A percentile compares a stretch with the other conserved stretches of the same genome.
Evolutionary conservation across 30 jellyfish, hydroid and myxozoan genomes (phyloP).

Genomic region (Aurelia aurita): DNA sequence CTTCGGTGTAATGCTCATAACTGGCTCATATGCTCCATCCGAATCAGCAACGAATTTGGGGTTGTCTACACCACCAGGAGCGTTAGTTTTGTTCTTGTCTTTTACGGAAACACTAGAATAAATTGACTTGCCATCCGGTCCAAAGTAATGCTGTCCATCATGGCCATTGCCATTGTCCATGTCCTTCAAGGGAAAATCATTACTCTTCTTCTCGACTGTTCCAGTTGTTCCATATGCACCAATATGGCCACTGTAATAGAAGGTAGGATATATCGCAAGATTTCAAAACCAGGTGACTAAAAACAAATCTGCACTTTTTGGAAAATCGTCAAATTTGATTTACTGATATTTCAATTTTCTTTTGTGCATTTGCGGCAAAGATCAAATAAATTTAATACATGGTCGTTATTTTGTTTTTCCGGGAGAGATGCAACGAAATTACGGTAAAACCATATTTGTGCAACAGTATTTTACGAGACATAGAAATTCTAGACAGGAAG

Average conservation of each 20-base stretch:
- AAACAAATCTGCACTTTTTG: too few species aligned
- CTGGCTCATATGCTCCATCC: constrained; percentile 77
- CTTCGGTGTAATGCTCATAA: constrained; percentile 7
- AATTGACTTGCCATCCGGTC: constrained; percentile 48
- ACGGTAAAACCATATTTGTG: too few species aligned
- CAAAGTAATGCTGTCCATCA: not conserved
- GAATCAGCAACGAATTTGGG: constrained; percentile 69
- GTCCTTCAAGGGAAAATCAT: not conserved
- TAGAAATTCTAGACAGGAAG: too few species aligned
- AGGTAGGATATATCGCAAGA: too few species aligned
- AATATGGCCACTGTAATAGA: not conserved
- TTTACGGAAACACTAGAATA: constrained; percentile 8
- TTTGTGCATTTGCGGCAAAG: too few species aligned
- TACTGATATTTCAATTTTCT: too few species aligned
- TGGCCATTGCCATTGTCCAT: constrained; percentile 13
- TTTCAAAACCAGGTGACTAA: too few species aligned
- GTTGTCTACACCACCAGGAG: constrained; percentile 45
- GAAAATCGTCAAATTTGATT: too few species aligned
- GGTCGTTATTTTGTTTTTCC: too few species aligned
- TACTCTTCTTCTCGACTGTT: not conserved
- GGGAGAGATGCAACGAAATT: too few species aligned
- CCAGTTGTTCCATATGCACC: not conserved
- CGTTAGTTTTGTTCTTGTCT: not conserved
- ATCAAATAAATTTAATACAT: too few species aligned
- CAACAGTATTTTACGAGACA: too few species aligned